phyloP scores from a whole-genome alignment of 2,888 invertebrate species.

The Drosophila phalerata region DNA sequence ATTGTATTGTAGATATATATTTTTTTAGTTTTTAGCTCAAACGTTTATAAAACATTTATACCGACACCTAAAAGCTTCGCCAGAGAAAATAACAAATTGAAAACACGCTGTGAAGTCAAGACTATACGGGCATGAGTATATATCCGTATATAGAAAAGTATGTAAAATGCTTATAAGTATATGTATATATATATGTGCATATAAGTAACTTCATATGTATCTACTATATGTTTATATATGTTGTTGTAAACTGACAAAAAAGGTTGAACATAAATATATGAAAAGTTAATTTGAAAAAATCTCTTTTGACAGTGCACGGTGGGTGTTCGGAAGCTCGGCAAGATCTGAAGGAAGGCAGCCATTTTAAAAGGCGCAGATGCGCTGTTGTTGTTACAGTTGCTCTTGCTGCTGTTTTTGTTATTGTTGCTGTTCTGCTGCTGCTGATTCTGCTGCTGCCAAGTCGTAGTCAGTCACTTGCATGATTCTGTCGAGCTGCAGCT shows the following conservation, averaged over 20 bases:
- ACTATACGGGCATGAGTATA: constrained; percentile 9
- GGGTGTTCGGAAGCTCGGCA: constrained; percentile 10
- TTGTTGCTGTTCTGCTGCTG: constrained; percentile 42
- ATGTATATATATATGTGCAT: constrained; percentile 2
- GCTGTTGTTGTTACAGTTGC: constrained; percentile 27
- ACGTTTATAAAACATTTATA: constrained; percentile 65
- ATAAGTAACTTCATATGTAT: no score
- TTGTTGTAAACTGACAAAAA: constrained; percentile 56
- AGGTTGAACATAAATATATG: constrained; percentile 73
- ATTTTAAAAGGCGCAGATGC: constrained; percentile 24
- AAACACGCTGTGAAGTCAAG: constrained; percentile 38
- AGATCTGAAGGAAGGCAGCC: background rate
- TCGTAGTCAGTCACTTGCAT: constrained; percentile 76
- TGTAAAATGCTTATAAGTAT: constrained; percentile 7
- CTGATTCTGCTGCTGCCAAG: constrained; percentile 52
- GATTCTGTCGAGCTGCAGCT: constrained; percentile 69
- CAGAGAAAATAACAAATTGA: constrained; percentile 54
- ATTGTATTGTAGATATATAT: background rate
- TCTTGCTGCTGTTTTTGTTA: constrained; percentile 17
- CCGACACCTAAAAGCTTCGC: constrained; percentile 46
- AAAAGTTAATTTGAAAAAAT: constrained; percentile 81
- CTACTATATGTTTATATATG: constrained; percentile 18
- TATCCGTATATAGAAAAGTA: constrained; percentile 8
- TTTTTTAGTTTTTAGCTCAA: constrained; percentile 35
- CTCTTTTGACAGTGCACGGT: constrained; percentile 74